Percentiles rank a stretch among this genome's conserved stretches.
Conservation (phyloP, 2,113 vertebrate genomes). For the Gambusia affinis region DNA sequence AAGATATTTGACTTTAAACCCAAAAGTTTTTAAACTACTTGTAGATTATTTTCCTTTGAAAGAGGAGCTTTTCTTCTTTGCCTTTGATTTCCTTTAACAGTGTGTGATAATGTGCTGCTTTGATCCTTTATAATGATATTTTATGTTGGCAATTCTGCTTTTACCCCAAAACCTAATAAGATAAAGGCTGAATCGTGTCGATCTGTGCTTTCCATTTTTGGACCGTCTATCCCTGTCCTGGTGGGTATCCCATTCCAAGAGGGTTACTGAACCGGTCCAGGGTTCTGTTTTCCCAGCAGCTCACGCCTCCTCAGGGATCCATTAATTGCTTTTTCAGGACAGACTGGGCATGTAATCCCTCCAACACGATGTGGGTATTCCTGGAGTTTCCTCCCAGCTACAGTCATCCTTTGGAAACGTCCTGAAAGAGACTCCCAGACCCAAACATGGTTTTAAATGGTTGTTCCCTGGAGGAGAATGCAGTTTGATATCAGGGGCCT, state of each 20-base stretch:
- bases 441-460: constrained; percentile 23
- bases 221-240: constrained; percentile 14
- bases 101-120: background rate
- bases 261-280: constrained; percentile 1
- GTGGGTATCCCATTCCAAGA: constrained; percentile 28
- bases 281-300: constrained; percentile 38
- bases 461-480: constrained; percentile 13
- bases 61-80: too few species aligned
- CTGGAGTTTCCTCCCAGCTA: constrained; percentile 39
- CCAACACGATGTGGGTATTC: constrained; percentile 29
- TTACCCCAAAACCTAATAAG: constrained; percentile 2
- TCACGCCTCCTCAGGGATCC: constrained; percentile 32
- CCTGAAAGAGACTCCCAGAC: constrained; percentile 40
- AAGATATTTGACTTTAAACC: constrained; percentile 2
- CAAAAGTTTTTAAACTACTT: background rate
- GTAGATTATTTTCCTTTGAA: background rate
- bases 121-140: constrained; percentile 28
- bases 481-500: constrained; percentile 5
- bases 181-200: background rate
- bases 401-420: constrained; percentile 25
- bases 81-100: too few species aligned
- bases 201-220: constrained; percentile 32
- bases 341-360: constrained; percentile 43
- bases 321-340: constrained; percentile 31
- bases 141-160: constrained; percentile 13